Evolutionary conservation across 2,797 vertebrate genomes (phyloP).

Genomic region (Epinephelus malabaricus): DNA sequence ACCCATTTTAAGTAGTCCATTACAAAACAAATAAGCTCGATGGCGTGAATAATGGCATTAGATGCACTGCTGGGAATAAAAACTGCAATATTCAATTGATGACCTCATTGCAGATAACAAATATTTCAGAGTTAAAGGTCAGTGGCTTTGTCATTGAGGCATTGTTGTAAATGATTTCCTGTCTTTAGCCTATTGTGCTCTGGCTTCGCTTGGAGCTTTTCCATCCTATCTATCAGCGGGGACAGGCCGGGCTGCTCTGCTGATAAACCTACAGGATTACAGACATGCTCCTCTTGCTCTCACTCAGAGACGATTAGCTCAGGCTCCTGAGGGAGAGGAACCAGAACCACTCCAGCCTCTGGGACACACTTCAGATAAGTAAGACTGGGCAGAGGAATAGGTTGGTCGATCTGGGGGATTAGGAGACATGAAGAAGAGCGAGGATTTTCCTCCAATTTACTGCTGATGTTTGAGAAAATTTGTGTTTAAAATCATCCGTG

Average conservation of each 20-base stretch:
- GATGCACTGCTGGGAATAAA: constrained; percentile 44
- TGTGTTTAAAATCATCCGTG: neutral
- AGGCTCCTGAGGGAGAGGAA: constrained; percentile 81
- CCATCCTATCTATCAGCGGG: constrained; percentile 66
- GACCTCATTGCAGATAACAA: constrained; percentile 61
- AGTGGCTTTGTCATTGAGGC: constrained; percentile 71
- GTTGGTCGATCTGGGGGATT: constrained; percentile 65
- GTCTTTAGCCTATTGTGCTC: constrained; percentile 60
- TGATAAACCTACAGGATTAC: constrained; percentile 87
- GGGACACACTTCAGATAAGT: constrained; percentile 73
- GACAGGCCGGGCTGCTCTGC: constrained; percentile 68
- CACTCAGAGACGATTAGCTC: constrained; percentile 75
- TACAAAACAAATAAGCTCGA: constrained; percentile 68
- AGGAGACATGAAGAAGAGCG: constrained; percentile 47
- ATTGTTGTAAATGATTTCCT: constrained; percentile 66
- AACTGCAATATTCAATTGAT: constrained; percentile 56
- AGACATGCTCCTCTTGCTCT: constrained; percentile 69
- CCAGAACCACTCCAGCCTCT: constrained; percentile 81
- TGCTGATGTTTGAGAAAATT: neutral
- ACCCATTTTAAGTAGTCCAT: constrained; percentile 57
- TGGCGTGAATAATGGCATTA: constrained; percentile 57
- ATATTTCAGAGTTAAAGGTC: constrained; percentile 70
- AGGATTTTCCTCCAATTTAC: constrained; percentile 48
- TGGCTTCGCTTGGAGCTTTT: constrained; percentile 59
- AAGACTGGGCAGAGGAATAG: constrained; percentile 63